Base-by-base conservation (phyloP, 2,888 invertebrate species). In the Scaptomyza caliginosa region DNA sequence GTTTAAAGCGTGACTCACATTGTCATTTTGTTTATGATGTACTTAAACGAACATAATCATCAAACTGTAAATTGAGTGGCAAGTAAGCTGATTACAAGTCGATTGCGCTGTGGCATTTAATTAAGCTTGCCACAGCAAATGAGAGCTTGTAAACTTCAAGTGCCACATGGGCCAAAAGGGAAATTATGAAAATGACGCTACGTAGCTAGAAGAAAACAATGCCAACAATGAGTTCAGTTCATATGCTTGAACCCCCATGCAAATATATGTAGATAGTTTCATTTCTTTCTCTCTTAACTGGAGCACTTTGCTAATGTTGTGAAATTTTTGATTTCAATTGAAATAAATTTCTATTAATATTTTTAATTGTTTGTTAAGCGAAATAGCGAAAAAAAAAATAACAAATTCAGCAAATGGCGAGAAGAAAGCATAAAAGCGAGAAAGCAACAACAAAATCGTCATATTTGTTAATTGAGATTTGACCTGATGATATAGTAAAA, bases 331-430 rank as follows among this genome's bases (percentile, higher is more conserved):
- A 87, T 84, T 84, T 77, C 87, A 84, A 84, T 84, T 84, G 83
- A 84, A 87, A 84, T 84, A 84, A 84, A 84, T 84, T 84, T 82
- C 87, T 85, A 84, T 84, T 84, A 84, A 84, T 87, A 74, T 82
- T 84, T 87, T 84, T 84, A 84, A 87, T 84, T 84, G 83, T 85
- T 79, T 58, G 68, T 82, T 85, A 82, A 85, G 79, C 70, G 74
- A 81, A 70, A 76, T n/a, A n/a, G n/a, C n/a, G n/a, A n/a, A n/a
- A n/a, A n/a, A n/a, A n/a, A n/a, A n/a, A n/a, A n/a, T n/a, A n/a
- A n/a, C n/a, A n/a, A 73, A 72, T 68, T 64, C 39, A 46, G 36
- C 65, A 71, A 74, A 67, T 70, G 66, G 66, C 66, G 46, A 30
- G 63, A 67, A 64, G 67, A 74, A 76, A 75, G 62, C 67, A 43